Percentiles rank a stretch among this genome's conserved stretches.
Conservation (phyloP, 1,140 invertebrate species). For the Heterodera carotae region DNA sequence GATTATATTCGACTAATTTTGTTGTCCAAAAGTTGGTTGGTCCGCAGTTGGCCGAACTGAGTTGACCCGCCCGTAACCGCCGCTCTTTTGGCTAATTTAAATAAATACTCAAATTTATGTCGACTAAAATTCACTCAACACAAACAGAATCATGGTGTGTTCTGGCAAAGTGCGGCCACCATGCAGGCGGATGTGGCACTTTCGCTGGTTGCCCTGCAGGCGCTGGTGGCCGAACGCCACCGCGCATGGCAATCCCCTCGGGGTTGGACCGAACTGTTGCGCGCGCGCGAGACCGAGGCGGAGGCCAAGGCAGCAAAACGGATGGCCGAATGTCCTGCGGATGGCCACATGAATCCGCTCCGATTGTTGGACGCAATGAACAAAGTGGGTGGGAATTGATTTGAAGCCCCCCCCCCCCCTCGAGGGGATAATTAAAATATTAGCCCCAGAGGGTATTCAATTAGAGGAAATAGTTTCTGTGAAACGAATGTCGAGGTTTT, state of each 20-base stretch:
- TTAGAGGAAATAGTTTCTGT: too few species aligned
- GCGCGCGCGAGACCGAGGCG: slow-evolving; percentile 69
- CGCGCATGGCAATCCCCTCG: slow-evolving; percentile 66
- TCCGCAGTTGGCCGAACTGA: too few species aligned
- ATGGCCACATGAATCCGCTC: slow-evolving; percentile 72
- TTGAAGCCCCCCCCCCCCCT: too few species aligned
- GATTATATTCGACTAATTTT: too few species aligned
- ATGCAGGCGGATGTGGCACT: slow-evolving; percentile 71
- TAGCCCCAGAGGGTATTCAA: too few species aligned
- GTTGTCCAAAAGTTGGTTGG: too few species aligned
- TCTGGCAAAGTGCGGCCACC: slow-evolving; percentile 72
- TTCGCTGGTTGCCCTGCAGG: slow-evolving; percentile 68
- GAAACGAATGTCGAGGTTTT: too few species aligned
- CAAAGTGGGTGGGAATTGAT: slow-evolving; percentile 59
- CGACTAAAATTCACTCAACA: too few species aligned
- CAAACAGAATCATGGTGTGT: slow-evolving; percentile 73
- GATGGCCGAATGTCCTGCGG: slow-evolving; percentile 68
- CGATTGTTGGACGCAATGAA: slow-evolving; percentile 71
- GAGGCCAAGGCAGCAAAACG: slow-evolving; percentile 70
- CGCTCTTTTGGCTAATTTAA: too few species aligned
- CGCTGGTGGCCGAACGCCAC: slow-evolving; percentile 54
- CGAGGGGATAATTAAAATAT: too few species aligned
- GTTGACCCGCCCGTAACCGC: too few species aligned
- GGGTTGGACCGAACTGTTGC: slow-evolving; percentile 70
- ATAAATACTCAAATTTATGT: too few species aligned